A percentile compares a stretch with the other conserved stretches of the same genome.
These are phyloP conservation scores for Sinohyriopsis cumingii DNA, from an alignment of 2,888 invertebrate genomes.

Conservation along the genomic window DNA sequence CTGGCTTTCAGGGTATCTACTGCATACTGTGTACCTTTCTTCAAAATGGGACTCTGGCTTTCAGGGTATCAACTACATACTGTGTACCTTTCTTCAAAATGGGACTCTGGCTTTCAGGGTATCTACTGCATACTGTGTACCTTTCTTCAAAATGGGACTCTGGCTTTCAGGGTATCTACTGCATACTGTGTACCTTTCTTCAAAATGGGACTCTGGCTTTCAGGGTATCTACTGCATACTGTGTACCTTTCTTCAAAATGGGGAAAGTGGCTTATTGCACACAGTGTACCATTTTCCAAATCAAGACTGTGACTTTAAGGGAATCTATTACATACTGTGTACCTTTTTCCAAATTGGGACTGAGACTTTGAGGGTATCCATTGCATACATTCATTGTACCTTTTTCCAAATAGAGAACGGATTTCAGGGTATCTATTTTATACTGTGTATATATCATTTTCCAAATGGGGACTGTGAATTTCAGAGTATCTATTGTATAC, in stretches of 20 bases:
- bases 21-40: conserved; percentile 76
- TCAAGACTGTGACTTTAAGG: not conserved
- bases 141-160: not conserved
- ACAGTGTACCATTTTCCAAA: not conserved
- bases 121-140: conserved; percentile 1
- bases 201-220: conserved; percentile 96
- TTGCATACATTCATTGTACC: conserved; percentile 81
- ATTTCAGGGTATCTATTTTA: conserved; percentile 78
- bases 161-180: not conserved
- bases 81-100: conserved; percentile 80
- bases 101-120: conserved; percentile 82
- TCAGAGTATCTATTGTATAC: conserved; percentile 87
- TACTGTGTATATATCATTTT: conserved; percentile 78
- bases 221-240: conserved; percentile 86
- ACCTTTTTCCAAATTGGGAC: conserved; percentile 97
- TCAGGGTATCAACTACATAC: not conserved
- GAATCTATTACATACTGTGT: conserved; percentile 2
- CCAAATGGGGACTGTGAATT: conserved; percentile 94
- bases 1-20: too few species aligned
- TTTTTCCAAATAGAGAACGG: too few species aligned
- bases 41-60: not conserved
- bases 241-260: too few species aligned
- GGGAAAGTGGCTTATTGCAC: too few species aligned
- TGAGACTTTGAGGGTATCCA: conserved; percentile 86
- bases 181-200: conserved; percentile 75